Percentiles rank a stretch among this genome's conserved stretches.
phyloP scores from a whole-genome alignment of 2,797 vertebrate genomes.

The Peromyscus aztecus region DNA sequence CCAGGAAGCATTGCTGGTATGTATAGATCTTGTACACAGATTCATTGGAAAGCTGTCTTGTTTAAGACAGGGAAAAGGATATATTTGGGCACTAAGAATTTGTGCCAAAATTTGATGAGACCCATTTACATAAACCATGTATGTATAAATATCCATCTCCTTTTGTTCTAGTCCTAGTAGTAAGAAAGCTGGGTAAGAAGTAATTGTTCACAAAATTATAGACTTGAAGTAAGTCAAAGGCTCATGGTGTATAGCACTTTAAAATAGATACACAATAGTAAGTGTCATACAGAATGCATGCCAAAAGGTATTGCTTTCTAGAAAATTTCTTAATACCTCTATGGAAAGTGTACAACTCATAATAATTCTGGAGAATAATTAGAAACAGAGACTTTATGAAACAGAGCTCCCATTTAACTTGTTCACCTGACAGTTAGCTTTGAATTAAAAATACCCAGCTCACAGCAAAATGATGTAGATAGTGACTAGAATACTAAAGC shows the following conservation, averaged over 20 bases:
- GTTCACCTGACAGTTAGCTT: conserved; percentile 47
- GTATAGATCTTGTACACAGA: conserved; percentile 26
- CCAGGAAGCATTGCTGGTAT: not conserved
- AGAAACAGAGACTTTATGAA: conserved; percentile 46
- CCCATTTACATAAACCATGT: conserved; percentile 6
- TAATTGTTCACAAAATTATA: conserved; percentile 59
- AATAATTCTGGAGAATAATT: conserved; percentile 60
- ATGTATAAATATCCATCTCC: not conserved
- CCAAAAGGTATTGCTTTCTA: conserved; percentile 62
- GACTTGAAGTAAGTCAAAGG: conserved; percentile 50
- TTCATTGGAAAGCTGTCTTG: conserved; percentile 30
- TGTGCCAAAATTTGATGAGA: conserved; percentile 30
- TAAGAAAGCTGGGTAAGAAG: conserved; percentile 24
- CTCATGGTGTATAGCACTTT: conserved; percentile 52
- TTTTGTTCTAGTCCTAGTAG: conserved; percentile 41
- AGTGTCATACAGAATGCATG: conserved; percentile 48
- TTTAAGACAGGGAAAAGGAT: conserved; percentile 18
- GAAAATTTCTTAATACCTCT: conserved; percentile 44
- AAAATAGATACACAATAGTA: conserved; percentile 33
- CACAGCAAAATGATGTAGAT: not conserved
- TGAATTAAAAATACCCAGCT: conserved; percentile 63
- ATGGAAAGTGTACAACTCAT: conserved; percentile 21
- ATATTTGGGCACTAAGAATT: conserved; percentile 10
- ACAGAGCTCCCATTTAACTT: conserved; percentile 57
- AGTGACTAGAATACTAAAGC: conserved; percentile 52